These are phyloP conservation scores for Agonopterix subpropinquella DNA, from an alignment of 2,888 invertebrate species.

Conservation along the genomic window DNA sequence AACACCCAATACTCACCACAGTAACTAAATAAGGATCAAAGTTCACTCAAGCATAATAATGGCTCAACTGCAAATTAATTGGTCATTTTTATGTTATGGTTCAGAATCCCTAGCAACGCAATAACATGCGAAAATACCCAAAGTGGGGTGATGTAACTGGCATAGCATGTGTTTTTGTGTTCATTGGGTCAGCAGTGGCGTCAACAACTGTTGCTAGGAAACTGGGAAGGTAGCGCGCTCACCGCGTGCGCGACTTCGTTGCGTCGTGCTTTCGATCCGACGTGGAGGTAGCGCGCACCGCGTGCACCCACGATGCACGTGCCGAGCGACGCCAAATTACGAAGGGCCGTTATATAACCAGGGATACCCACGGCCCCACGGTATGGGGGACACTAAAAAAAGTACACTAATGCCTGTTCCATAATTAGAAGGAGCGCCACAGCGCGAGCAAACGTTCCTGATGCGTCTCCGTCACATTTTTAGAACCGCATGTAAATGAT, in stretches of 20 bases:
- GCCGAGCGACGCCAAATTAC: slow-evolving; percentile 31
- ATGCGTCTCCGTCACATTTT: slow-evolving; percentile 66
- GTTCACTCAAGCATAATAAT: too few species aligned
- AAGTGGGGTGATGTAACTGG: slow-evolving; percentile 58
- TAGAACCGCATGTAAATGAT: slow-evolving; percentile 71
- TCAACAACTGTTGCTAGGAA: slow-evolving; percentile 75
- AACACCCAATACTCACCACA: too few species aligned
- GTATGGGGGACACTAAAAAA: slow-evolving; percentile 39
- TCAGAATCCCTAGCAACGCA: slow-evolving; percentile 48
- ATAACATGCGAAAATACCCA: slow-evolving; percentile 29
- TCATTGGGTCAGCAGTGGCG: slow-evolving; percentile 65
- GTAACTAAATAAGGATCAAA: too few species aligned
- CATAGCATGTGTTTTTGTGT: slow-evolving; percentile 66
- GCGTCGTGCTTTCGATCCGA: slow-evolving; percentile 52
- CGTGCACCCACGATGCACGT: slow-evolving; percentile 60
- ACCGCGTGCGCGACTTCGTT: slow-evolving; percentile 44
- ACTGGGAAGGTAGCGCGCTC: slow-evolving; percentile 41
- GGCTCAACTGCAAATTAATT: too few species aligned
- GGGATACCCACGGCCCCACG: slow-evolving; percentile 31
- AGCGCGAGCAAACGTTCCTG: slow-evolving; percentile 52
- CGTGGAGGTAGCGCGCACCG: slow-evolving; percentile 54
- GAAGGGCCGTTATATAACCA: slow-evolving; percentile 66
- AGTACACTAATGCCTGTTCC: slow-evolving; percentile 55
- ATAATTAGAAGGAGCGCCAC: slow-evolving; percentile 69
- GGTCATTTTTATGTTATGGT: slow-evolving; percentile 39